These are phyloP conservation scores for Idaea straminata DNA, from an alignment of 2,888 invertebrate species.

Conservation along the genomic window DNA sequence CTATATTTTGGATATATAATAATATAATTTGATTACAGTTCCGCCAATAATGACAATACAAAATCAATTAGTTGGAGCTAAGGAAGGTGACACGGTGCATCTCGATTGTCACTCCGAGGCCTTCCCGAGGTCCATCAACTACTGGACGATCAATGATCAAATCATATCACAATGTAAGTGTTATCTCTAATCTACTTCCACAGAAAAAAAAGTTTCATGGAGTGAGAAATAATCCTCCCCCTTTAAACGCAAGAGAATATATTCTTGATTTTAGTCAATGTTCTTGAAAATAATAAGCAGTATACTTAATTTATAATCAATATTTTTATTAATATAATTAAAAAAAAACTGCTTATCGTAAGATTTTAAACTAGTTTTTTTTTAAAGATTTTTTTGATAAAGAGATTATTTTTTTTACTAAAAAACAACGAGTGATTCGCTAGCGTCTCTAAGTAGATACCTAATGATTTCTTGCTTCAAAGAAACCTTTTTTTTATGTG, in stretches of 20 bases:
- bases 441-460: no score
- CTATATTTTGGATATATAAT: not conserved
- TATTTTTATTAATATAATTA: conserved; percentile 12
- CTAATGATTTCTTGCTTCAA: no score
- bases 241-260: no score
- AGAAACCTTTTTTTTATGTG: no score
- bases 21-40: conserved; percentile 74
- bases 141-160: conserved; percentile 87
- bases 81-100: conserved; percentile 84
- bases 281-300: no score
- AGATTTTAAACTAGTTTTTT: no score
- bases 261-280: no score
- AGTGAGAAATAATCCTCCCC: no score
- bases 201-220: not conserved
- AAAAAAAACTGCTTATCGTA: no score
- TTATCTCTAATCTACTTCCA: conserved; percentile 4
- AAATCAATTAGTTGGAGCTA: conserved; percentile 87
- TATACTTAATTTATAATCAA: not conserved
- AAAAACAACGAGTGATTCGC: no score
- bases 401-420: no score
- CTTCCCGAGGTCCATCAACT: conserved; percentile 88
- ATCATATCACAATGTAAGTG: conserved; percentile 84
- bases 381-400: no score
- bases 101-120: conserved; percentile 89
- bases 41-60: conserved; percentile 89